These are phyloP conservation scores for Aelia acuminata DNA, from an alignment of 2,888 invertebrate species.

Conservation along the genomic window DNA sequence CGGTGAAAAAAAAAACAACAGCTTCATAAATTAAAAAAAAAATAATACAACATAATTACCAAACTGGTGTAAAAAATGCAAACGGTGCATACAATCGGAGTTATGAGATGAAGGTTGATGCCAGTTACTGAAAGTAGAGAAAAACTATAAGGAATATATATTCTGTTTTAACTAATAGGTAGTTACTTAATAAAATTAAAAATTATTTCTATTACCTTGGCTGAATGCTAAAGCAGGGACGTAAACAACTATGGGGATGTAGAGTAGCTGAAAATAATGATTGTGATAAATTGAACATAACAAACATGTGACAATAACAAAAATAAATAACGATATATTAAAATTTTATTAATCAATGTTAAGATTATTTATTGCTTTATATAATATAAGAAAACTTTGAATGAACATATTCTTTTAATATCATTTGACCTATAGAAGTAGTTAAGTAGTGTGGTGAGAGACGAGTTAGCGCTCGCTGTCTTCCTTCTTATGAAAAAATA, in stretches of 20 bases:
- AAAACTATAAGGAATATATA: slow-evolving; percentile 43
- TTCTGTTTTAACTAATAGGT: not conserved
- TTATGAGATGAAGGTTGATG: slow-evolving; percentile 83
- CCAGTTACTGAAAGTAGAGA: slow-evolving; percentile 79
- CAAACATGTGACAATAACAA: too few species aligned
- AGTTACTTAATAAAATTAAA: not conserved
- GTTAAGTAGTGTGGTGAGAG: too few species aligned
- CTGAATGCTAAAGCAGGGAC: slow-evolving; percentile 89
- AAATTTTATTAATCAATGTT: too few species aligned
- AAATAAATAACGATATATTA: too few species aligned
- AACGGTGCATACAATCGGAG: slow-evolving; percentile 85
- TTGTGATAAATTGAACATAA: not conserved
- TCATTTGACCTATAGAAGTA: too few species aligned
- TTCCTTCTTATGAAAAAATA: too few species aligned
- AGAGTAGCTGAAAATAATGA: slow-evolving; percentile 72
- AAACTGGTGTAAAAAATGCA: slow-evolving; percentile 94
- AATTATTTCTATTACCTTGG: slow-evolving; percentile 74
- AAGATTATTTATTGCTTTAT: too few species aligned
- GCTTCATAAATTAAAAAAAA: not conserved
- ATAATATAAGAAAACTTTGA: too few species aligned
- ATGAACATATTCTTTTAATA: too few species aligned
- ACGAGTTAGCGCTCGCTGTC: too few species aligned
- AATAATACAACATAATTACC: slow-evolving; percentile 72
- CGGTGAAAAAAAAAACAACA: too few species aligned
- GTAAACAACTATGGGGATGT: slow-evolving; percentile 88